Evolutionary conservation across 2,797 vertebrate species (phyloP), one percentile per base, ranked within the genome.

Genomic region (Halcyon badia): DNA sequence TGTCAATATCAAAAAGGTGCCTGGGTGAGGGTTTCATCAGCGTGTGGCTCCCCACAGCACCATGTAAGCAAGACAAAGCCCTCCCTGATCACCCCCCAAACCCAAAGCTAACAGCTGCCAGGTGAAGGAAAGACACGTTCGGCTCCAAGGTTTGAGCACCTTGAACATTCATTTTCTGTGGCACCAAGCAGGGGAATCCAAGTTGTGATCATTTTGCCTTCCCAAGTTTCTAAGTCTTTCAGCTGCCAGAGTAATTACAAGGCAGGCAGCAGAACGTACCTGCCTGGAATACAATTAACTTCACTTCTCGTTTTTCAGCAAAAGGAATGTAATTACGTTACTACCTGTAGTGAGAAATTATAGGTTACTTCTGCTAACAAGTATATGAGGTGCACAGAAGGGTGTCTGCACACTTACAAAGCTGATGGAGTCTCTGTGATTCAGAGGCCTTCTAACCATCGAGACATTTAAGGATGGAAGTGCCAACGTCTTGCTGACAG

Each of bases 251-350:
- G 69, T 54, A 94, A 96, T 83, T 90, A 79, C 14, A 66, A 88
- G 72, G 84, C 54, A 94, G 76, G 84, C 51, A 94, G 76, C 30
- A 86, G 88, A 46, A 92, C 48, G 46, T 15, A 88, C 49, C 44
- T 94, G 91, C 44, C 71, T 73, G 87, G 88, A 97, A 92, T 96
- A 97, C 95, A 96, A 97, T 96, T 91, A 97, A 94, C 87, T 89
- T 83, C 62, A 46, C 41, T 60, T 90, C 83, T 70, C 78, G 89
- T 57, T 94, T 93, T 96, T 95, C 61, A 89, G 68, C 46, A 81
- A 95, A 97, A 89, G 75, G 21, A 85, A 86, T 41, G 88, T 54
- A 89, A 97, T 94, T 90, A 95, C 18, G 60, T 78, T 90, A 77
- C 91, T 92, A 86, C 94, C 89, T 13, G 30, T 68, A 93, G 94